Evolutionary conservation across 1,140 invertebrate species (phyloP), one percentile per base, ranked within the genome.

Genomic region (Orius insidiosus): DNA sequence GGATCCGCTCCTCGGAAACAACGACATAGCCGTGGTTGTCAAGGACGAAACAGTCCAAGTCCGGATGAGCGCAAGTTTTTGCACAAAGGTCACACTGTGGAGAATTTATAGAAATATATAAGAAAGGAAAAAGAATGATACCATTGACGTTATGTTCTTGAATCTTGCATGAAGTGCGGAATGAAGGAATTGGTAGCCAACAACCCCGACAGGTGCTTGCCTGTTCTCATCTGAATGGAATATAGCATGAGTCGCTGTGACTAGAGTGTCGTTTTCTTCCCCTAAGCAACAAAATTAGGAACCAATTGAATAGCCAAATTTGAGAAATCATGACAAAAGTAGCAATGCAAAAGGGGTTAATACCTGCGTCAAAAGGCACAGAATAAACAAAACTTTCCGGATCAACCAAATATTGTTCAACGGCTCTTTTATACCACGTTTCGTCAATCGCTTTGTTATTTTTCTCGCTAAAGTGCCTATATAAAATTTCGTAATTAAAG

Each of bases 21-120:
- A 85, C 64, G 9, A 94, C 71, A 64, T 80, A 94, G 3, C 85
- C 89, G 60, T 89, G 87, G 59, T 88, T 88, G 59, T 94, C 88
- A 11, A 94, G 63, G 24, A 94, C 65, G 59, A 78, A 87, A 59
- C 88, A 94, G 44, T 86, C 78, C 53, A 85, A 68, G 31, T 74
- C 70, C 30, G 75, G 70, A 8, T 75, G 71, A 5, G 70, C 69
- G 58, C 85, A 90, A 0, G 80, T 80, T 52, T 64, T 65, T 19
- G 50, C 47, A 43, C 52, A 52, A 11, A 31, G 15, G 34, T 45
- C 46, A 31, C 50, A 51, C 50, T 51, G 30, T 24, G 45, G 45
- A 35, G 8, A 4, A 36, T 33, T 33, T 7, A 36, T 5, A n/a
- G 9, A 36, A n/a, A 5, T 9, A 9, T 36, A 36, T 3, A 11